Evolutionary conservation across 2,113 vertebrate genomes (phyloP), one percentile per base, ranked within the genome.

Genomic region (Rhinolophus sinicus): DNA sequence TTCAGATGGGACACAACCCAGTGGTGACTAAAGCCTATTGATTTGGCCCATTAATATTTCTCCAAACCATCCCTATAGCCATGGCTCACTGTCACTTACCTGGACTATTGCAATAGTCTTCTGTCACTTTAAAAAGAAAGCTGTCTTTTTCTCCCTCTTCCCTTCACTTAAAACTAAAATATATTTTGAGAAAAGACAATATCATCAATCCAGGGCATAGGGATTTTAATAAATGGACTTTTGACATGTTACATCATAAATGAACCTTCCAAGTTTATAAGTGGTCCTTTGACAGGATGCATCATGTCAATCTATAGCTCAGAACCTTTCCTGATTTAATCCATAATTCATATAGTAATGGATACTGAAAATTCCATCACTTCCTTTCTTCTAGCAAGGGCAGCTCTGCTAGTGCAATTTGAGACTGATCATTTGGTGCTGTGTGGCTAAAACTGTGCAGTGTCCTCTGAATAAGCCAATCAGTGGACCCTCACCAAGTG

Each of bases 301-400:
- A n/a, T 94, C 98, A 94, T 18, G 18, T 96, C 96, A 94, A 87
- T 97, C 97, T 96, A 95, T 97, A 97, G 93, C 91, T 88, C 95
- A 91, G 90, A 97, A 96, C 92, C 76, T 91, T 94, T 95, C 88
- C 96, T 95, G 95, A 96, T 90, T 95, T 95, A 97, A 97, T 98
- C 95, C 93, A 98, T 96, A 97, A 97, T 97, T 98, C 95, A 98
- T 98, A 97, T 95, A 95, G 95, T 98, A 97, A 98, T 98, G 98
- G 96, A 97, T 92, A 87, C 97, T 97, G 94, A 96, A 96, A 93
- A 94, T 96, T 90, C 97, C 97, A 93, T 64, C 64, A 89, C 96
- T 96, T 96, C 93, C 96, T 97, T 90, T 85, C 93, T 81, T 76
- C 75, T 56, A 60, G 64, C 62, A 72, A 83, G 38, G 91, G 87